Evolutionary conservation across 2,797 vertebrate species (phyloP), one percentile per base, ranked within the genome.

Genomic region (Crotalus adamanteus): DNA sequence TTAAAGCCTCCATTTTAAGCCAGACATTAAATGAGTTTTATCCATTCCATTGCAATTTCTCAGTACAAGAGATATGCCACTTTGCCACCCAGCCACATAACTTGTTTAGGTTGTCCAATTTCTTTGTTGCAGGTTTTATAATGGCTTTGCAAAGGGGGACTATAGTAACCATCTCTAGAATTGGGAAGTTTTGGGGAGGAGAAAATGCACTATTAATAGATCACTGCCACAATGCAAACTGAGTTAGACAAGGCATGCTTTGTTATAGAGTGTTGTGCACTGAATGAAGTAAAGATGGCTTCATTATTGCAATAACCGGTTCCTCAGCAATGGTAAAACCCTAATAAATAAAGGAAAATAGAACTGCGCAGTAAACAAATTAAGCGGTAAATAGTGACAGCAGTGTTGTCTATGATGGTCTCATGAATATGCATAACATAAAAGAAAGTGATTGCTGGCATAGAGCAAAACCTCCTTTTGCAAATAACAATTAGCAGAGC

Each of bases 391-490:
- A 93, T 89, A 94, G 59, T 9, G 86, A 96, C 55, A 31, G 56
- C 53, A 31, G 65, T 91, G 78, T 87, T 92, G 69, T 89, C 89
- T 95, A 92, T 78, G 60, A 95, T 92, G 93, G 60, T 26, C 87
- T 93, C 57, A 94, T 97, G 95, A 95, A 96, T 97, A 96, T 96
- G 95, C 94, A 95, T 95, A 55, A 37, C 88, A 90, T 26, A 94
- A 73, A 92, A 93, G 60, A 94, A 92, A 95, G 90, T 3, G 28
- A 93, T 94, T 95, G 87, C 95, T 94, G 93, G 51, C 73, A 56
- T n/a, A 3, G 14, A 93, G 92, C 13, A 16, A 25, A 94, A 94
- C 94, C 93, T 87, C 28, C 37, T 96, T 93, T 92, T 69, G 88
- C 95, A 97, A 96, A 94, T 93, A 94, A 90, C 94, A 96, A 89